These are phyloP conservation scores for Sinocyclocheilus maitianheensis DNA, from an alignment of 2,113 vertebrate genomes.

Conservation along the genomic window DNA sequence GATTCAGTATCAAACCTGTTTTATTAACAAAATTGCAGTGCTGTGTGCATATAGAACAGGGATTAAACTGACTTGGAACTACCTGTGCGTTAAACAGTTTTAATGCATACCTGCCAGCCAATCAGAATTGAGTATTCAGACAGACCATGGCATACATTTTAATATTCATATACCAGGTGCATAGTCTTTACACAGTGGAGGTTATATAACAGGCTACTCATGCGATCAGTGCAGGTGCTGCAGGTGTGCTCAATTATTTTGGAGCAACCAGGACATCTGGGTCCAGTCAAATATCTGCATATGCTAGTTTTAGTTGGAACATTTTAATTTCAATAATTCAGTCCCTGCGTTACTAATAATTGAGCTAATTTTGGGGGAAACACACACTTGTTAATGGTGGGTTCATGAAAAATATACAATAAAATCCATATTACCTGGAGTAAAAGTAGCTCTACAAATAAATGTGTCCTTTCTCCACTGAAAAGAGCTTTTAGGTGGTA, in stretches of 20 bases:
- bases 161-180: not conserved
- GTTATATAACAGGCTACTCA: not conserved
- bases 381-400: not conserved
- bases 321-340: not conserved
- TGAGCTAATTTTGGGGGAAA: not conserved
- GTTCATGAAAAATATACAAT: not conserved
- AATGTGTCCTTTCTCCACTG: too few species aligned
- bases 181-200: not conserved
- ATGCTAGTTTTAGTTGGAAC: not conserved
- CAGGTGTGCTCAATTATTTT: conserved; percentile 17
- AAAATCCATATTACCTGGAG: not conserved
- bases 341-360: not conserved
- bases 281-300: not conserved
- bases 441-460: not conserved
- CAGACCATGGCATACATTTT: too few species aligned
- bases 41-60: too few species aligned
- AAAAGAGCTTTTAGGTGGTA: not conserved
- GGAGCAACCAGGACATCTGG: conserved; percentile 33
- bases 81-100: too few species aligned
- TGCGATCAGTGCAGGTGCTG: not conserved
- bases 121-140: too few species aligned
- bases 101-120: too few species aligned
- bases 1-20: too few species aligned
- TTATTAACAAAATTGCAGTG: too few species aligned
- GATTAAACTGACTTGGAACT: too few species aligned